These are phyloP conservation scores for Monochamus saltuarius DNA, from an alignment of 1,140 invertebrate species.

Conservation along the genomic window DNA sequence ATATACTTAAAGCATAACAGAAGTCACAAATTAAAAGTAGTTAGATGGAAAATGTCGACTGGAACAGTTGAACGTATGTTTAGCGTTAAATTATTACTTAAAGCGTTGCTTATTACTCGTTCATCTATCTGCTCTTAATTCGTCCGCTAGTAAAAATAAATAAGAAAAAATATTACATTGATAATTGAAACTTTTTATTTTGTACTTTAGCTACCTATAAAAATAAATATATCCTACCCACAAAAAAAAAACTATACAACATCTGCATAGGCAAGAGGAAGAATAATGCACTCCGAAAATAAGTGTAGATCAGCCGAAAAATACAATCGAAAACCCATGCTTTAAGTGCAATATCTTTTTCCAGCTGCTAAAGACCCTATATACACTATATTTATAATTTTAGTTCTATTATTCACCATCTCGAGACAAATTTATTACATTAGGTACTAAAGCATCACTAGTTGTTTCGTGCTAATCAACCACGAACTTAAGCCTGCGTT, in stretches of 20 bases:
- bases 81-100: neutral
- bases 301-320: constrained; percentile 17
- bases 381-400: neutral
- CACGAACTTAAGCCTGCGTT: constrained; percentile 45
- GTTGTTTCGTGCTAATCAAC: constrained; percentile 16
- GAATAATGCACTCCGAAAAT: constrained; percentile 17
- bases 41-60: neutral
- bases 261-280: constrained; percentile 30
- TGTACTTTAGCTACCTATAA: constrained; percentile 34
- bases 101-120: neutral
- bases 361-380: neutral
- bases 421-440: constrained; percentile 11
- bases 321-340: constrained; percentile 7
- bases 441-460: constrained; percentile 23
- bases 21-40: constrained; percentile 13
- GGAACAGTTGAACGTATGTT: neutral
- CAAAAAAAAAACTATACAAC: constrained; percentile 22
- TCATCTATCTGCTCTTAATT: neutral
- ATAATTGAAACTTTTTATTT: constrained; percentile 22
- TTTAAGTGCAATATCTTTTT: neutral
- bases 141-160: constrained; percentile 1
- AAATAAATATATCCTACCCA: constrained; percentile 28
- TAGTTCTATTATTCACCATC: neutral
- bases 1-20: constrained; percentile 10
- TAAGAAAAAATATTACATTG: neutral